Evolutionary conservation across 2,888 invertebrate species (phyloP).

Genomic region (Prosopocoilus inquinatus): DNA sequence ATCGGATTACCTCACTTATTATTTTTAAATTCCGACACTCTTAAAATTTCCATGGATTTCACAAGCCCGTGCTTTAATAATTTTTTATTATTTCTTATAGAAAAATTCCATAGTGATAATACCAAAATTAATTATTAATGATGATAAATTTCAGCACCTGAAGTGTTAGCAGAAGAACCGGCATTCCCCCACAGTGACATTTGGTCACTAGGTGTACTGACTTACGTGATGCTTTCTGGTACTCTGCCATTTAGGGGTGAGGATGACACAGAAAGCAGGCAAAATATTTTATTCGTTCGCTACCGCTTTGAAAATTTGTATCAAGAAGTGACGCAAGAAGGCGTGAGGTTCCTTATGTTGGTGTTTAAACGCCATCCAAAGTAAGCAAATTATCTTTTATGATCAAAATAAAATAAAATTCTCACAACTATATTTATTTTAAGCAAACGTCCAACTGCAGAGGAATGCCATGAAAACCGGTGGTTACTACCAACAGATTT

Average conservation of each 20-base stretch:
- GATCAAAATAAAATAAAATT: background rate
- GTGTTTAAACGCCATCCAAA: conserved; percentile 91
- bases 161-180: conserved; percentile 82
- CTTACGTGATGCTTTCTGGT: conserved; percentile 91
- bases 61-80: too few relatives aligned
- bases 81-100: too few relatives aligned
- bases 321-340: conserved; percentile 92
- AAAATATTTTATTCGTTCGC: conserved; percentile 89
- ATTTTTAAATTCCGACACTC: too few relatives aligned
- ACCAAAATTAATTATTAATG: background rate
- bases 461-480: conserved; percentile 94
- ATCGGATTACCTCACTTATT: too few relatives aligned
- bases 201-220: conserved; percentile 91
- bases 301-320: conserved; percentile 93
- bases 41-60: too few relatives aligned
- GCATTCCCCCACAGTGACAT: conserved; percentile 90
- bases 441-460: conserved; percentile 90
- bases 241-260: conserved; percentile 86
- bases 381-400: conserved; percentile 53
- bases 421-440: conserved; percentile 27
- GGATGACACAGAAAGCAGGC: conserved; percentile 79
- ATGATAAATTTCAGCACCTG: conserved; percentile 67
- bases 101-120: too few relatives aligned
- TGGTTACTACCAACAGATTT: conserved; percentile 92
- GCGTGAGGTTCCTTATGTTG: conserved; percentile 91